Percentiles rank a stretch among this genome's conserved stretches.
phyloP scores from a whole-genome alignment of 2,888 invertebrate genomes.

The Eilema sororculum region DNA sequence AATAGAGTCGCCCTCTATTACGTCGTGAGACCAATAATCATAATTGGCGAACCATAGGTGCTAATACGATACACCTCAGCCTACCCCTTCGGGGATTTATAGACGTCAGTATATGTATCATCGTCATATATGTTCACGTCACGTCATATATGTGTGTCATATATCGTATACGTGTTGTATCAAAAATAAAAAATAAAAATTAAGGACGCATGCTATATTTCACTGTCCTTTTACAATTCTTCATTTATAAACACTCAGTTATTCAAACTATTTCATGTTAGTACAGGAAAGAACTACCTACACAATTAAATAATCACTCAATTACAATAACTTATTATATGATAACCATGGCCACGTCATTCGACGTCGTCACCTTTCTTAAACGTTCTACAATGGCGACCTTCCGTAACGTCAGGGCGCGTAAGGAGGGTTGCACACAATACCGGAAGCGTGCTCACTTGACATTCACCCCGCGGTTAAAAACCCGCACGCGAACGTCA shows the following conservation, averaged over 20 bases:
- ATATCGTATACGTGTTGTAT: no score
- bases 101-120: no score
- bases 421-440: slow-evolving; percentile 69
- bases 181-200: no score
- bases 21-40: no score
- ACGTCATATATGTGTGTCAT: no score
- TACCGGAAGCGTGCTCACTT: slow-evolving; percentile 74
- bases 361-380: slow-evolving; percentile 8
- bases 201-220: not conserved
- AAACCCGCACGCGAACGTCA: slow-evolving; percentile 75
- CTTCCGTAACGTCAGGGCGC: slow-evolving; percentile 41
- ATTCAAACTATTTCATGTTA: not conserved
- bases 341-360: not conserved
- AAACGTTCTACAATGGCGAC: slow-evolving; percentile 30
- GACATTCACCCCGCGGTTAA: slow-evolving; percentile 71
- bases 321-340: not conserved
- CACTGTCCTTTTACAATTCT: not conserved
- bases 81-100: no score
- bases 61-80: no score
- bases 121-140: no score
- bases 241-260: not conserved
- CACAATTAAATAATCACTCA: not conserved
- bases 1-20: no score
- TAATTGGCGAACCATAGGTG: no score
- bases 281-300: not conserved